Base-by-base conservation (phyloP, 1,140 invertebrate species). In the Littorina saxatilis region DNA sequence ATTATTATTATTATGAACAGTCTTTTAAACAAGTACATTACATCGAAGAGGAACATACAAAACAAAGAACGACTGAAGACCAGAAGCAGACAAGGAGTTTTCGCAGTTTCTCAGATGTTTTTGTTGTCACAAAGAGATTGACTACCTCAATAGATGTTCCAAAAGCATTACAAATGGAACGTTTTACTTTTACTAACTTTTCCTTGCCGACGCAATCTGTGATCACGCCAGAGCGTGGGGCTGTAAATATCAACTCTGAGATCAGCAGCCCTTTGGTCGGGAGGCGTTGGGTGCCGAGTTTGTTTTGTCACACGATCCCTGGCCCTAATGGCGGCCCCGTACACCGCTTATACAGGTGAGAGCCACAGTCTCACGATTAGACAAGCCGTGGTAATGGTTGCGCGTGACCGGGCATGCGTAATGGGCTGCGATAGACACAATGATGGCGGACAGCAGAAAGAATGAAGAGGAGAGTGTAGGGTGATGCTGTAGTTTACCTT, bases 331-430 rank as follows among this genome's bases (percentile, higher is more conserved):
- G 40, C 43, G 23, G 66, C 66, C 66, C 23, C 61, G 27, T 32
- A 11, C 47, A 7, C 35, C 13, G 29, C 40, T 11, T 40, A n/a
- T 3, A 39, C 70, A 73, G 70, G 43, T 73, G 70, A 73, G 39
- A 7, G 37, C 23, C 20, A 9, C n/a, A n/a, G n/a, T n/a, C n/a
- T 23, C 27, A 47, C 13, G 1, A 39, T 5, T 39, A 2, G 20
- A 68, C 40, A 39, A n/a, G 23, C 43, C 23, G 17, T 23, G 17
- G 20, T 50, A 73, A 27, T 73, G 23, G 70, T 52, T 73, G 70
- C 70, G 70, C 70, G 50, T 73, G 70, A 73, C 20, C 70, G 47
- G 70, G 50, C 70, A 73, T 73, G 70, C 70, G 40, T n/a, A 37
- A 35, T 72, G 70, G 9, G 43, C 43, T 17, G 43, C 32, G 23